Evolutionary conservation across 2,113 vertebrate species (phyloP), one percentile per base, ranked within the genome.

Genomic region (Tupaia chinensis): DNA sequence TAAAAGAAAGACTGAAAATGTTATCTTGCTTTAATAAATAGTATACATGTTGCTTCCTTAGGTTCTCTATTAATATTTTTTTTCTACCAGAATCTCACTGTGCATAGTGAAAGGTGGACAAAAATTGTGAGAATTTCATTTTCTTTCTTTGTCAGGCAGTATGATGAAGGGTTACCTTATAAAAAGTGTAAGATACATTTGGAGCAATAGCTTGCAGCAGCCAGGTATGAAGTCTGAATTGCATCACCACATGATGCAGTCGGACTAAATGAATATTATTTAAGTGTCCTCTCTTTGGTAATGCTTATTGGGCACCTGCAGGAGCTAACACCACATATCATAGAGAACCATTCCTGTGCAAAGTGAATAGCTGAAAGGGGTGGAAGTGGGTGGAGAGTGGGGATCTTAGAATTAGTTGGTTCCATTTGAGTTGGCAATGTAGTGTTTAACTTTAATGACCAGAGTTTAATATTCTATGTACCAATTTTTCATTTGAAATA

Each of bases 401-500:
- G 7, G 15, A 14, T 89, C 72, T 53, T 23, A 12, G 13, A 66
- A 44, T 54, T n/a, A 54, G 66, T 74, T 22, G 87, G 93, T 92
- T 97, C 97, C 94, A 27, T 88, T 61, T 92, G 93, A 94, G 93
- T 86, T 85, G 83, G 63, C 95, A 85, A 15, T 84, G 87, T 85
- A 82, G 91, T 79, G 54, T 89, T 96, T 96, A 92, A 94, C 87
- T 91, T 89, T 82, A 96, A 95, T 91, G 96, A 96, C 92, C 94
- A 89, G 96, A 81, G 74, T 95, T 96, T 97, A 94, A 95, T 97
- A 96, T 96, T 93, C 95, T 94, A 22, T 60, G 66, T 97, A 65
- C 97, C 60, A n/a, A 86, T 97, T 98, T 98, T 98, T 98, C 97
- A 97, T 94, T 98, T 94, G 89, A 95, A 98, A 94, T 97, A 98